Percentiles rank a stretch among this genome's conserved stretches.
phyloP scores from a whole-genome alignment of 2,888 invertebrate species.

The Epicampocera succincta region DNA sequence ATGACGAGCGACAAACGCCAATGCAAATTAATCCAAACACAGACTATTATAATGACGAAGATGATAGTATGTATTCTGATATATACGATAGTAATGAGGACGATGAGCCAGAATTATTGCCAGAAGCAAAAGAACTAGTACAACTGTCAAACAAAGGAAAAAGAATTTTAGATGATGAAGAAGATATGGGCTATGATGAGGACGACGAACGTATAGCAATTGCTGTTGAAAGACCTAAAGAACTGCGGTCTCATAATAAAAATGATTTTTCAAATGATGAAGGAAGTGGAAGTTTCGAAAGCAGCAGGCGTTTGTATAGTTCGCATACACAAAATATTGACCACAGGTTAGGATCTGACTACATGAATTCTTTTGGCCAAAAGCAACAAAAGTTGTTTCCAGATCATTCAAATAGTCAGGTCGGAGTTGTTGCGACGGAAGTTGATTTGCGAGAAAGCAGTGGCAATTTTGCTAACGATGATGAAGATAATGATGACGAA shows the following conservation, averaged over 20 bases:
- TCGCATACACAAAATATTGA: slow-evolving; percentile 70
- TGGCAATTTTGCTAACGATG: slow-evolving; percentile 80
- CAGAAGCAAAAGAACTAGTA: slow-evolving; percentile 76
- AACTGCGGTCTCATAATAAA: slow-evolving; percentile 71
- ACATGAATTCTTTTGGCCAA: slow-evolving; percentile 74
- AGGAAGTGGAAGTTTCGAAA: slow-evolving; percentile 74
- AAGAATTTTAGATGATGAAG: slow-evolving; percentile 72
- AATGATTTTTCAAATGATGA: slow-evolving; percentile 78
- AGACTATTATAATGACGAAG: slow-evolving; percentile 77
- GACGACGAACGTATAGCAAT: slow-evolving; percentile 78
- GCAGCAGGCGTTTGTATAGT: slow-evolving; percentile 62
- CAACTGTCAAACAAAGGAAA: slow-evolving; percentile 62
- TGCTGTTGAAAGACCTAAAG: slow-evolving; percentile 74
- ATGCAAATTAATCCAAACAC: slow-evolving; percentile 77
- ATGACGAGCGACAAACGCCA: slow-evolving; percentile 68
- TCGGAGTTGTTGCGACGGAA: slow-evolving; percentile 71
- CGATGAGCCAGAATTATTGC: slow-evolving; percentile 73
- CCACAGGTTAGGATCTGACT: slow-evolving; percentile 75
- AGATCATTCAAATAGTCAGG: slow-evolving; percentile 69
- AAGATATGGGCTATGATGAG: slow-evolving; percentile 80
- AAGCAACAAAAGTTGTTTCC: slow-evolving; percentile 75
- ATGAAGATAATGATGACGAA: slow-evolving; percentile 79
- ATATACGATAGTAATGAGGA: slow-evolving; percentile 69
- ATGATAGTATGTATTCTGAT: slow-evolving; percentile 67
- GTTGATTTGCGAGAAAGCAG: slow-evolving; percentile 79